Percentiles rank a stretch among this genome's conserved stretches.
phyloP scores from a whole-genome alignment of 2,888 invertebrate genomes.

The Drosophila incognita region DNA sequence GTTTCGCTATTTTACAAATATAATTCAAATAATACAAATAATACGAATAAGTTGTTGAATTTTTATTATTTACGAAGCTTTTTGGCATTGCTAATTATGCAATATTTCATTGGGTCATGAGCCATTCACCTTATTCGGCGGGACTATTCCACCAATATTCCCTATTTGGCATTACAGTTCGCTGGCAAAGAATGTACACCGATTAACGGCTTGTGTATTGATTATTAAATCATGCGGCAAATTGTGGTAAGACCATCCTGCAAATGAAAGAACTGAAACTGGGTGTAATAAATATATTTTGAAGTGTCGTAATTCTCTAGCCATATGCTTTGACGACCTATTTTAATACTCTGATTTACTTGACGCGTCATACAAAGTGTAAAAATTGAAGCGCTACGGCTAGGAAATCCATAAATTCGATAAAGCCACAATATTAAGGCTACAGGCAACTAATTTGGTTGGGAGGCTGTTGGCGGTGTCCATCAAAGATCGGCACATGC shows the following conservation, averaged over 20 bases:
- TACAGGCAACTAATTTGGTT: not conserved
- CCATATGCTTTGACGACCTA: constrained; percentile 49
- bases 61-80: not conserved
- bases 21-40: constrained; percentile 17
- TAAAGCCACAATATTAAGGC: not conserved
- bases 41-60: not conserved
- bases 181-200: constrained; percentile 61
- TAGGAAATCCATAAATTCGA: not conserved
- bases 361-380: no score
- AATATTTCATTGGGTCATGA: constrained; percentile 38
- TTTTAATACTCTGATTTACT: no score
- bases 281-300: not conserved
- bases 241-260: constrained; percentile 52
- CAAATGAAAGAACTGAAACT: not conserved
- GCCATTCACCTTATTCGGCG: constrained; percentile 51
- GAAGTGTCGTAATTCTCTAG: constrained; percentile 49
- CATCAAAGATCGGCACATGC: not conserved
- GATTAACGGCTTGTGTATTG: constrained; percentile 5
- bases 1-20: constrained; percentile 43
- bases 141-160: constrained; percentile 18
- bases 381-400: not conserved
- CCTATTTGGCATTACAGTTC: constrained; percentile 30
- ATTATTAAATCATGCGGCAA: constrained; percentile 47
- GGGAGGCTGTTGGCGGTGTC: not conserved
- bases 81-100: constrained; percentile 31